Evolutionary conservation across 2,888 invertebrate species (phyloP), one percentile per base, ranked within the genome.

Genomic region (Allygus modestus): DNA sequence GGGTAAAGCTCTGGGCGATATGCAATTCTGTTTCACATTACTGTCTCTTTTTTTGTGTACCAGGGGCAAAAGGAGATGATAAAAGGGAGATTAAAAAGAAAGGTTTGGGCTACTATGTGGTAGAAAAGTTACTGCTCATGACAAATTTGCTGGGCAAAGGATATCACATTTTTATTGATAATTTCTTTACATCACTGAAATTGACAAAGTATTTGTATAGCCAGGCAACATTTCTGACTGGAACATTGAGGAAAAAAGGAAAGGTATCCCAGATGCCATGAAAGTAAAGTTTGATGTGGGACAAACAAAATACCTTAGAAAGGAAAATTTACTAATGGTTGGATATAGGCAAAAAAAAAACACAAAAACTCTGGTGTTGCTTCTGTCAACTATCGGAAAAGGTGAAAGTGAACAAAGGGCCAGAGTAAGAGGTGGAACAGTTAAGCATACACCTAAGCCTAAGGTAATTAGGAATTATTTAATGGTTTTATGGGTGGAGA

Each of bases 1-100:
- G 84, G 7, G 37, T 84, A 17, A 84, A 84, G 54, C 69, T 84
- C 1, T 84, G 84, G 81, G 23, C 20, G 46, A 65, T 84, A 5
- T 84, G 84, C 31, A 81, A 84, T 31, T n/a, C 84, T 28, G 71
- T 69, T 1, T 51, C 79, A 28, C 81, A 84, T 33, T 84, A 84
- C 26, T 84, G 79, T 33, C 17, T 81, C 26, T 61, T 11, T 69
- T 84, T 84, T 46, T 84, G n/a, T 69, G 84, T 84, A 17, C 61
- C 43, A 69, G 79, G 81, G n/a, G 43, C 84, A 1, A 79, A 81
- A n/a, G 46, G 65, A 2, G 17, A 9, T 65, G 79, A 65, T 20
- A 69, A 69, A 28, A 28, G 20, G 11, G 51, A 41, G 69, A 79
- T 84, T 20, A 69, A 46, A 54, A 20, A 81, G 37, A 31, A 84